Base-by-base conservation (phyloP, 2,888 invertebrate genomes). In the Cordylochernes scorpioides region DNA sequence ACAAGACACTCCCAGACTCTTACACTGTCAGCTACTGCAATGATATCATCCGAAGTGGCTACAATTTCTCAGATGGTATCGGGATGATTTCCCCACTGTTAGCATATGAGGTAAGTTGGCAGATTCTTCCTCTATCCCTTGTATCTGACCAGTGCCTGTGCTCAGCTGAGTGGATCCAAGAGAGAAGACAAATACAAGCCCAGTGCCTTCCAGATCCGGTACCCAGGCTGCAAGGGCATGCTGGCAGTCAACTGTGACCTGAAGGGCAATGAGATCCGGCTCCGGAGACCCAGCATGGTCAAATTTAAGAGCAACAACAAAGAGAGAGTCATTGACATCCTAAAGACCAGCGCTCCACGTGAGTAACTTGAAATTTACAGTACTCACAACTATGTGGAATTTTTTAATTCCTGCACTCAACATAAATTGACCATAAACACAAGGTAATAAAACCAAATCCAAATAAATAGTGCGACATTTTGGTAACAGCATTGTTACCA, bases 161-260 rank as follows among this genome's bases (percentile, higher is more conserved):
- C n/a, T n/a, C n/a, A n/a, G n/a, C n/a, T n/a, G n/a, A n/a, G n/a
- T n/a, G n/a, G n/a, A n/a, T n/a, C n/a, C n/a, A n/a, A n/a, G n/a
- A n/a, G n/a, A n/a, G n/a, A n/a, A n/a, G n/a, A n/a, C n/a, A n/a
- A n/a, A n/a, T 36, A 29, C 26, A 17, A 25, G n/a, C 40, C 42
- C n/a, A 38, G 36, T 8, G 42, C 42, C 13, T 37, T 41, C 18
- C 42, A 42, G 27, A 40, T 42, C n/a, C 29, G 42, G 8, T 38
- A 37, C 13, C 35, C 34, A 15, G 42, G 42, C 1, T 44, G 41
- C 21, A 44, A 44, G 25, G 44, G 44, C 6, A 43, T 44, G 40
- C 29, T 44, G 16, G 39, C 34, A 16, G 28, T 39, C 12, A 25
- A 38, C 25, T 36, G 36, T 5, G 14, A 18, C 3, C 19, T 35